A percentile compares a stretch with the other conserved stretches of the same genome.
phyloP scores from a whole-genome alignment of 2,797 vertebrate genomes.

The Tragopan temminckii region DNA sequence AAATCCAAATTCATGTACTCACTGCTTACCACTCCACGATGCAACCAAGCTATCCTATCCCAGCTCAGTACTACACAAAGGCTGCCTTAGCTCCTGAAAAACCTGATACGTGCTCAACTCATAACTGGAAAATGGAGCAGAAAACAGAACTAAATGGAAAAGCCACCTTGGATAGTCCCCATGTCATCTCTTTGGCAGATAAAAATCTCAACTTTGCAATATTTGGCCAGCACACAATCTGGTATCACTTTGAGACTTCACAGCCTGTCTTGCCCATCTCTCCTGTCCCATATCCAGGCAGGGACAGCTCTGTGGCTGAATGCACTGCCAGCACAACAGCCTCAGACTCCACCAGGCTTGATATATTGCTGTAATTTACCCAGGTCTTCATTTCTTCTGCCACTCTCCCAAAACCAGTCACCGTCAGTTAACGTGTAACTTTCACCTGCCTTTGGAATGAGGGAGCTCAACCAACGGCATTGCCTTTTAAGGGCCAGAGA shows the following conservation, averaged over 20 bases:
- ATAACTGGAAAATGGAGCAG: constrained; percentile 5
- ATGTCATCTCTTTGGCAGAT: neutral
- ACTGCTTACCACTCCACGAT: neutral
- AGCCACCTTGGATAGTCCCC: neutral
- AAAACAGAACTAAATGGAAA: constrained; percentile 26
- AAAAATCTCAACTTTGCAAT: neutral
- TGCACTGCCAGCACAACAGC: neutral
- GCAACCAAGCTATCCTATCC: neutral
- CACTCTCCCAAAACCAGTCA: neutral
- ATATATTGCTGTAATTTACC: neutral
- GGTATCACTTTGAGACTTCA: neutral
- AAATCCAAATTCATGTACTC: neutral
- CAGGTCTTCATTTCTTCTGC: neutral
- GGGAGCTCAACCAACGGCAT: neutral
- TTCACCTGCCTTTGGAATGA: neutral
- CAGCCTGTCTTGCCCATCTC: neutral
- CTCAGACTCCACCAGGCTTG: neutral
- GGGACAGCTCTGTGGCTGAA: rapidly evolving
- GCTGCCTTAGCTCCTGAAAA: constrained; percentile 32
- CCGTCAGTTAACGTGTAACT: constrained; percentile 60
- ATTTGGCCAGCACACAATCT: neutral
- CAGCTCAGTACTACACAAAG: neutral
- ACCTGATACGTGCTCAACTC: neutral
- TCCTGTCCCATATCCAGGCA: neutral
- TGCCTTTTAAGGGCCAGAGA: neutral